Conservation (phyloP, 2,888 invertebrate genomes). For the Carabus problematicus region DNA sequence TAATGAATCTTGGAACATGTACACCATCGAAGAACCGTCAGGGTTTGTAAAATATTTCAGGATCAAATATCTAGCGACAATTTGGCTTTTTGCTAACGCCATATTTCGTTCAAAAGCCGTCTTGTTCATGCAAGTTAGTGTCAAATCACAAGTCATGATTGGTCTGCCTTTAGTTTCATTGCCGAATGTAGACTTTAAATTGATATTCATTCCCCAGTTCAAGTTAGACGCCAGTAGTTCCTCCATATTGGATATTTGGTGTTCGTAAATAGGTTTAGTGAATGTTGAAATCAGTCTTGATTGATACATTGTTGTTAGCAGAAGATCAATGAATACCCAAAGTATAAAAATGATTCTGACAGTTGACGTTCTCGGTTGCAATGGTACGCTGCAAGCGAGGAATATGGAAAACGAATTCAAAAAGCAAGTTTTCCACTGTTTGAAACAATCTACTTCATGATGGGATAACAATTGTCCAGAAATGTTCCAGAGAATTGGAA, state of each 20-base stretch:
- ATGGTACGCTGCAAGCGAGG: neutral
- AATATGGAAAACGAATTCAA: slow-evolving; percentile 4
- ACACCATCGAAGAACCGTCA: slow-evolving; percentile 6
- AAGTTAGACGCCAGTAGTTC: slow-evolving; percentile 19
- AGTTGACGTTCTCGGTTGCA: slow-evolving; percentile 5
- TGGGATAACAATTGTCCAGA: neutral
- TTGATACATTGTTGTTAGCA: slow-evolving; percentile 6
- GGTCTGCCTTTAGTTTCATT: neutral
- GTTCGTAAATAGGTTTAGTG: slow-evolving; percentile 20
- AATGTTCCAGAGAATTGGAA: slow-evolving; percentile 5
- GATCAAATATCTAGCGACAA: neutral
- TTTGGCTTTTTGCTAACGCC: neutral
- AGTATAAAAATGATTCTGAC: slow-evolving; percentile 9
- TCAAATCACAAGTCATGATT: slow-evolving; percentile 10
- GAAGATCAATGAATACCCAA: neutral
- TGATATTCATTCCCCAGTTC: slow-evolving; percentile 13
- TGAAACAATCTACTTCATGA: neutral
- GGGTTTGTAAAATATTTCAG: slow-evolving; percentile 5
- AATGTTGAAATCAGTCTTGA: slow-evolving; percentile 7
- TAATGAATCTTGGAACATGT: neutral
- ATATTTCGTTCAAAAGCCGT: slow-evolving; percentile 5
- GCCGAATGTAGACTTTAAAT: neutral
- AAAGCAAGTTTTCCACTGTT: slow-evolving; percentile 2
- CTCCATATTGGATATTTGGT: slow-evolving; percentile 22
- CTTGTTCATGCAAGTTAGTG: slow-evolving; percentile 2